These are phyloP conservation scores for Diarsia dahlii DNA, from an alignment of 2,888 invertebrate genomes.

Conservation along the genomic window DNA sequence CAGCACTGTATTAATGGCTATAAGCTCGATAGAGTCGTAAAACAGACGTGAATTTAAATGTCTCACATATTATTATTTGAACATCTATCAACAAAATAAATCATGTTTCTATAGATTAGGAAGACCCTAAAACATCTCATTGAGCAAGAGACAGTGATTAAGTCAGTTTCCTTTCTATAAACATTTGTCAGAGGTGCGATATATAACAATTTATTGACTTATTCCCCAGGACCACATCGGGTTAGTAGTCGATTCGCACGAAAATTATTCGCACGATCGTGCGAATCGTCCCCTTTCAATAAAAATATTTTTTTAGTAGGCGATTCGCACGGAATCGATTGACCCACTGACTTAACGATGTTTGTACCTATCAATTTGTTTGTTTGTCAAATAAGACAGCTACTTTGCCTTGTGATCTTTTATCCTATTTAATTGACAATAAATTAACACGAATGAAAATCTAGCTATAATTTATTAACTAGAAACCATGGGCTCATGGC, in stretches of 20 bases:
- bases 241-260: no score
- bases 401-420: background rate
- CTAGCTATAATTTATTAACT: background rate
- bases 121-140: background rate
- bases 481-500: background rate
- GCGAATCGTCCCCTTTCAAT: no score
- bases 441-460: background rate
- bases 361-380: constrained; percentile 14
- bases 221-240: constrained; percentile 12
- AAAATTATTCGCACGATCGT: no score
- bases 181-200: constrained; percentile 29
- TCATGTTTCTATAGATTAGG: background rate
- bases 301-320: no score
- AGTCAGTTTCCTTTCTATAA: background rate
- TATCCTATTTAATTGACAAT: background rate
- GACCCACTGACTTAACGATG: constrained; percentile 13
- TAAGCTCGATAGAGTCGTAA: background rate
- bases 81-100: background rate
- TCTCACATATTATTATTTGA: background rate
- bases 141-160: constrained; percentile 11
- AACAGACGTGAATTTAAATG: background rate
- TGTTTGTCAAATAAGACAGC: background rate
- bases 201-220: constrained; percentile 34
- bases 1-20: background rate
- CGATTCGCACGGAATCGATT: no score